Conservation (phyloP, 1,140 invertebrate genomes). For the Stegodyphus mimosarum region DNA sequence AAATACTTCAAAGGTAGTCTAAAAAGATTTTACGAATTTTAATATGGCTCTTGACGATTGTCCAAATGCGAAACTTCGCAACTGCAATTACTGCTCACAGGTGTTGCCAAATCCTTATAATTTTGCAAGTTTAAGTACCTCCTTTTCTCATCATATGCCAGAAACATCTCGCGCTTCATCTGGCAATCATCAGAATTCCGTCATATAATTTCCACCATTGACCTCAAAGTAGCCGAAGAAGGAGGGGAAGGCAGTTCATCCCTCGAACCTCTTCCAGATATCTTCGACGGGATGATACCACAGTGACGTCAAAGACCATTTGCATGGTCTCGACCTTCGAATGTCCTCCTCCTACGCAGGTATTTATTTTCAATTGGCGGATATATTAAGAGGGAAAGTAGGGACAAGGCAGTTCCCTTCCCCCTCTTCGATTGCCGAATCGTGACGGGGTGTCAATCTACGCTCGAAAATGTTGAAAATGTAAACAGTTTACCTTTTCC, state of each 20-base stretch:
- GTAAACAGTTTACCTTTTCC: constrained; percentile 20
- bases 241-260: not conserved
- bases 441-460: constrained; percentile 48
- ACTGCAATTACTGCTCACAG: too few species aligned
- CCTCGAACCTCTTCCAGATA: not conserved
- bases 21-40: too few species aligned
- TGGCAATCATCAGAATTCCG: not conserved
- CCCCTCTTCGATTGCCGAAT: constrained; percentile 21
- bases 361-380: constrained; percentile 16
- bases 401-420: constrained; percentile 1
- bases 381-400: not conserved
- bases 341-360: constrained; percentile 46
- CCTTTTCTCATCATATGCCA: not conserved
- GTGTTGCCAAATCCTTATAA: not conserved
- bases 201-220: not conserved
- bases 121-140: not conserved
- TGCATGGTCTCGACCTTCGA: constrained; percentile 44
- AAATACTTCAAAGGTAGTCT: too few species aligned
- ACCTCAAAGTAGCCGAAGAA: not conserved
- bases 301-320: not conserved
- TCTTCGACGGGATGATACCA: not conserved
- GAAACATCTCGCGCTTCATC: not conserved
- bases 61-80: too few species aligned
- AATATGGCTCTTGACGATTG: too few species aligned
- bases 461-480: not conserved